phyloP scores from a whole-genome alignment of 1,140 invertebrate species.

The Mesaphorura yosii region DNA sequence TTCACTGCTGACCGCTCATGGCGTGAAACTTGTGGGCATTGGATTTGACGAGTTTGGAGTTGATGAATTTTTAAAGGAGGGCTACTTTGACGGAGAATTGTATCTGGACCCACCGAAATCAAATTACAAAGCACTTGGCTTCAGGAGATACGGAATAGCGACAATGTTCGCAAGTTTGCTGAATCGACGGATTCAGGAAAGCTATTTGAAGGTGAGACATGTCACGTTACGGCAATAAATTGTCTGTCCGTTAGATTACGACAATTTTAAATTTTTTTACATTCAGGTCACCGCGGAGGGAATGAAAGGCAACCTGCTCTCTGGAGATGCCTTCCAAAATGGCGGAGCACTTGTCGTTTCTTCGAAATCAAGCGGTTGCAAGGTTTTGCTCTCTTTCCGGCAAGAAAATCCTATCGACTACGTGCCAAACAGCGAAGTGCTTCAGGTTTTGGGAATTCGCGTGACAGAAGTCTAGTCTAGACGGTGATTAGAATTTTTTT shows the following conservation, averaged over 20 bases:
- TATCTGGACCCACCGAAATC: conserved; percentile 49
- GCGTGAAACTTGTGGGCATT: conserved; percentile 48
- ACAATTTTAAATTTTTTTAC: background rate
- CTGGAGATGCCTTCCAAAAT: conserved; percentile 53
- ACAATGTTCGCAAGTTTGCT: too few relatives aligned
- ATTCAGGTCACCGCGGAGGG: conserved; percentile 31
- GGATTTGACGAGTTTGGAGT: conserved; percentile 51
- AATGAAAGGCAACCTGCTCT: conserved; percentile 46
- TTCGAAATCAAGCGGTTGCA: conserved; percentile 41
- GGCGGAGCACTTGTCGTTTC: conserved; percentile 53
- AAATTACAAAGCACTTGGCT: conserved; percentile 47
- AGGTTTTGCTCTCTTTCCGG: conserved; percentile 44
- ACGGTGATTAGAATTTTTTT: too few relatives aligned
- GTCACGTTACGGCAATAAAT: conserved; percentile 42
- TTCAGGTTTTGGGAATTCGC: conserved; percentile 40
- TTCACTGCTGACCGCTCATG: conserved; percentile 46
- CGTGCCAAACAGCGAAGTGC: conserved; percentile 45
- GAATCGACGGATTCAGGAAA: conserved; percentile 43
- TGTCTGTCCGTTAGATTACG: too few relatives aligned
- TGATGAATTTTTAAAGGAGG: conserved; percentile 49
- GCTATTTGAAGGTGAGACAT: conserved; percentile 45
- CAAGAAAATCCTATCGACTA: conserved; percentile 52
- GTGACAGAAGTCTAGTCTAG: too few relatives aligned
- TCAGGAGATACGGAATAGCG: conserved; percentile 47
- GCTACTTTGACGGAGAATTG: conserved; percentile 51